Percentiles rank a stretch among this genome's conserved stretches.
phyloP scores from a whole-genome alignment of 2,797 vertebrate species.

The Melanotaenia parkinsoni region DNA sequence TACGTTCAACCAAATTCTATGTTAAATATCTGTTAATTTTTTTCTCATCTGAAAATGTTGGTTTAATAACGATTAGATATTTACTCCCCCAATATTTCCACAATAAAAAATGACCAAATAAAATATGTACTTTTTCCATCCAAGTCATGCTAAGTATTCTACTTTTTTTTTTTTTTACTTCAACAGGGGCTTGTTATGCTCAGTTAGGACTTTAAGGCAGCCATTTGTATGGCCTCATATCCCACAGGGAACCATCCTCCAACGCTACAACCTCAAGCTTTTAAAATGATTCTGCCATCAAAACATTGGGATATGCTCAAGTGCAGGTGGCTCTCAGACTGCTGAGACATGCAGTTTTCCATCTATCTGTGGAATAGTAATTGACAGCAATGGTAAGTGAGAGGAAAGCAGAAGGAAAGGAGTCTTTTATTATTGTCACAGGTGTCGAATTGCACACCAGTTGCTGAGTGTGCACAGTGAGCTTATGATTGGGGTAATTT shows the following conservation, averaged over 20 bases:
- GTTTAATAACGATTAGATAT: too few species aligned
- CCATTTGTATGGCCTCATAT: slow-evolving; percentile 67
- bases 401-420: slow-evolving; percentile 49
- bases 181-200: slow-evolving; percentile 66
- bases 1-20: too few species aligned
- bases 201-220: slow-evolving; percentile 68
- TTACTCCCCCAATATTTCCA: too few species aligned
- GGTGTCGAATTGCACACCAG: slow-evolving; percentile 56
- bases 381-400: slow-evolving; percentile 70
- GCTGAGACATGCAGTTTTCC: slow-evolving; percentile 72
- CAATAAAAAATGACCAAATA: not conserved
- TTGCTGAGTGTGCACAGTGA: slow-evolving; percentile 64
- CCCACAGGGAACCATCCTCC: slow-evolving; percentile 56
- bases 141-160: not conserved
- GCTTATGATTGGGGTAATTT: slow-evolving; percentile 61
- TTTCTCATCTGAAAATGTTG: too few species aligned
- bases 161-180: not conserved
- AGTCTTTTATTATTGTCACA: slow-evolving; percentile 68
- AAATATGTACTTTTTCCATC: not conserved
- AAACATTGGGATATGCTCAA: slow-evolving; percentile 60
- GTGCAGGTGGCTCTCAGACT: slow-evolving; percentile 55
- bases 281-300: slow-evolving; percentile 67
- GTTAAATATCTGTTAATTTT: too few species aligned
- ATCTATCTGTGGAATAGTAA: slow-evolving; percentile 56
- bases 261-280: slow-evolving; percentile 60